Evolutionary conservation across 1,140 invertebrate species (phyloP), one percentile per base, ranked within the genome.

Genomic region (Euglossa dilemma): DNA sequence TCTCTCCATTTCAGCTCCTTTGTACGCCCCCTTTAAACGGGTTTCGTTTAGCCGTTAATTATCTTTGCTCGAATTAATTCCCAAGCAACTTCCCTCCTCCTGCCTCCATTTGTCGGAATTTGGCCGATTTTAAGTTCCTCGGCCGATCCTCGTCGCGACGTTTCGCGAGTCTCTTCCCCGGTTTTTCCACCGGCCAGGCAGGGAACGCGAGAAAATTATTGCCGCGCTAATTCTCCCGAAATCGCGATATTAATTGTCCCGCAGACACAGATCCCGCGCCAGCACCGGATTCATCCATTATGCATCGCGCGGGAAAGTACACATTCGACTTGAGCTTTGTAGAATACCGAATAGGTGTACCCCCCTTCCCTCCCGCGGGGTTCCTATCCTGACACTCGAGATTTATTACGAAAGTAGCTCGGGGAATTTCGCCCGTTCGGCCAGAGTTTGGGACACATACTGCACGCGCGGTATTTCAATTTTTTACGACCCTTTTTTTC

Each of bases 331-430:
- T 59, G 50, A 59, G 43, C 50, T 63, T 52, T 36, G 59, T n/a
- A 36, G 84, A 63, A 82, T 81, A 82, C 77, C 66, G 54, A 66
- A 87, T 50, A 54, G 20, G n/a, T n/a, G n/a, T n/a, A n/a, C n/a
- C n/a, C n/a, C 2, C 70, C 61, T 64, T 4, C 36, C 1, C 36
- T 4, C 36, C 6, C 70, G 50, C n/a, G n/a, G n/a, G n/a, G n/a
- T 64, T 36, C 36, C 36, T 36, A 74, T 56, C n/a, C 61, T 63
- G 47, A 86, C 64, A 57, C 71, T 77, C 16, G 11, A 69, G 64
- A 87, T 86, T 87, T 75, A 87, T 75, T 54, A 75, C 63, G 28
- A 79, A 78, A 87, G 73, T 86, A 78, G 52, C 57, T 79, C 57
- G 54, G 18, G 52, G 52, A 86, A 86, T 86, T 57, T 72, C 50